Evolutionary conservation across 2,797 vertebrate species (phyloP).

Genomic region (Phoebastria nigripes): DNA sequence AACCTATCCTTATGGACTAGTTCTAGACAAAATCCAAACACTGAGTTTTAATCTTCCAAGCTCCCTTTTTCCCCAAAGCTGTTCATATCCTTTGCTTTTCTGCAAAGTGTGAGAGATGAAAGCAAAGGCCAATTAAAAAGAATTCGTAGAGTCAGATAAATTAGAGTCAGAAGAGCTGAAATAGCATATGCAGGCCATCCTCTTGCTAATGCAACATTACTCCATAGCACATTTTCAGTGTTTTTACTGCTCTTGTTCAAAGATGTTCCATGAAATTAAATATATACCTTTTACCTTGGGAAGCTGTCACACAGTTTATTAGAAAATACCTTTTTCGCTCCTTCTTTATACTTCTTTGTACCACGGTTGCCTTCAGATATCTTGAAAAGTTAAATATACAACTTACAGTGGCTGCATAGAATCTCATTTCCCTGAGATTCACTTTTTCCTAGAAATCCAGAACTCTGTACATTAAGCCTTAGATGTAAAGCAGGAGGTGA

Average conservation of each 20-base stretch:
- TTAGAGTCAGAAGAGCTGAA: background rate
- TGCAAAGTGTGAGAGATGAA: background rate
- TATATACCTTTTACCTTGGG: background rate
- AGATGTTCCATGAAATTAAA: background rate
- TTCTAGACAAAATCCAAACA: background rate
- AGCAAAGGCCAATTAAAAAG: background rate
- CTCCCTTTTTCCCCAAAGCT: background rate
- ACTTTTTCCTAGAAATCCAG: background rate
- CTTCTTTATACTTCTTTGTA: background rate
- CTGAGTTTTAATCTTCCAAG: background rate
- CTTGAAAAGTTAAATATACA: background rate
- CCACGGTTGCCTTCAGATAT: background rate
- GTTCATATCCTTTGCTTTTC: background rate
- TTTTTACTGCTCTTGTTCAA: background rate
- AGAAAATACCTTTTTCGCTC: background rate
- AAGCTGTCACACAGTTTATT: background rate
- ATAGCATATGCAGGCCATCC: background rate
- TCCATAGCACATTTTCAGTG: background rate
- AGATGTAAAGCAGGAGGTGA: background rate
- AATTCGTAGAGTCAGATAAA: background rate
- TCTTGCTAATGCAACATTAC: background rate
- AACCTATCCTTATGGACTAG: background rate
- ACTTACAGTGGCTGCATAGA: background rate
- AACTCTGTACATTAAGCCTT: background rate
- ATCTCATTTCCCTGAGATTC: background rate